These are phyloP conservation scores for Aporrectodea caliginosa DNA, from an alignment of 1,140 invertebrate species.

Conservation along the genomic window DNA sequence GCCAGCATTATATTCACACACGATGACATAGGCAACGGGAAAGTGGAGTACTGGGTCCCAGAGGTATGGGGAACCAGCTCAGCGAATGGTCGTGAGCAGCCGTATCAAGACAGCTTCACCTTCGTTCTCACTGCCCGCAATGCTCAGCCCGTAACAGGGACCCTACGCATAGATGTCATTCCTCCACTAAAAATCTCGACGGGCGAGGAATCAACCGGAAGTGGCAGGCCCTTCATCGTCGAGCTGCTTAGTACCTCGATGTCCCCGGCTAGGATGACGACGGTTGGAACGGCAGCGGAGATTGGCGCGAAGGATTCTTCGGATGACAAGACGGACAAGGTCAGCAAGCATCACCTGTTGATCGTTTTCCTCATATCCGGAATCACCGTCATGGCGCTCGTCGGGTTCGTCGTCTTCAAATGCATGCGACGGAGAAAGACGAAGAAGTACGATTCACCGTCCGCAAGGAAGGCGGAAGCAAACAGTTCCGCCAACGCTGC, in stretches of 20 bases:
- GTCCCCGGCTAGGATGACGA: no score
- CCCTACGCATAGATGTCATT: not conserved
- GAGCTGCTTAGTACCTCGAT: not conserved
- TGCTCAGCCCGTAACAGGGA: slow-evolving; percentile 7
- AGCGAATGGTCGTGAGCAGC: slow-evolving; percentile 40
- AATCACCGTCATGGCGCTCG: not conserved
- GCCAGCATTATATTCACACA: slow-evolving; percentile 73
- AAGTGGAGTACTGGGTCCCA: slow-evolving; percentile 61
- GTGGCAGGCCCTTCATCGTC: not conserved
- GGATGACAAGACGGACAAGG: not conserved
- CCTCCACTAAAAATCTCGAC: slow-evolving; percentile 10
- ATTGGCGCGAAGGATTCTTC: no score
- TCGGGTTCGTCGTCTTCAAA: not conserved
- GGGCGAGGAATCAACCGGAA: not conserved
- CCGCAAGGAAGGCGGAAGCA: not conserved
- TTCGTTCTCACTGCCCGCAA: slow-evolving; percentile 21
- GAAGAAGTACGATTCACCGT: not conserved
- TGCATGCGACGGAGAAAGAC: not conserved
- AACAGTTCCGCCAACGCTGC: slow-evolving; percentile 18
- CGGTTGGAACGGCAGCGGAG: no score
- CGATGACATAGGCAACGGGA: slow-evolving; percentile 68
- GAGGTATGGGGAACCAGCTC: slow-evolving; percentile 1
- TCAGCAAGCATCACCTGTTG: not conserved
- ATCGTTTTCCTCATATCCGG: not conserved
- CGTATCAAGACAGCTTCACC: slow-evolving; percentile 15